phyloP scores from a whole-genome alignment of 2,888 invertebrate genomes.

The Clostera curtula region DNA sequence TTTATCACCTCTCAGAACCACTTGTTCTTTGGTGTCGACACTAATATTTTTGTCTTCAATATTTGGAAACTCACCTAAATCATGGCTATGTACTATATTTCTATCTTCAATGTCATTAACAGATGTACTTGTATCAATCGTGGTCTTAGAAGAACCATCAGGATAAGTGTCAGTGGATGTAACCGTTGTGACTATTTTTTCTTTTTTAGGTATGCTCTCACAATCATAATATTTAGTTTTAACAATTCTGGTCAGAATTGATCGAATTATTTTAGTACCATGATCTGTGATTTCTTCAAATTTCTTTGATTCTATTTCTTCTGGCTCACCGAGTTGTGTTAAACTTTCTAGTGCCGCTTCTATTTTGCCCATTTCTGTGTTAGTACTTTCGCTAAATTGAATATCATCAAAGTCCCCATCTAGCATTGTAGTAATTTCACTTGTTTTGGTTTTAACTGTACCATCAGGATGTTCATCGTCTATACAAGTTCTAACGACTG shows the following conservation, averaged over 20 bases:
- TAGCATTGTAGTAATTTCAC: conserved; percentile 46
- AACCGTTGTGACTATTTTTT: conserved; percentile 38
- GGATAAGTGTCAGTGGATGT: conserved; percentile 46
- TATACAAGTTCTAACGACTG: conserved; percentile 40
- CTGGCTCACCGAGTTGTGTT: conserved; percentile 21
- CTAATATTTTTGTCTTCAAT: conserved; percentile 44
- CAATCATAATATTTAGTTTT: conserved; percentile 31
- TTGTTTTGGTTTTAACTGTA: conserved; percentile 46
- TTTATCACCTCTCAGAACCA: conserved; percentile 36
- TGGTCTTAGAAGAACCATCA: conserved; percentile 44
- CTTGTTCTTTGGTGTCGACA: conserved; percentile 44
- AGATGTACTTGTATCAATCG: conserved; percentile 47
- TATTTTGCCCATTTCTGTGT: conserved; percentile 14
- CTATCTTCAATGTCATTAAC: conserved; percentile 42
- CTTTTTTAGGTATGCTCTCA: conserved; percentile 27
- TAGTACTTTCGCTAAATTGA: conserved; percentile 6
- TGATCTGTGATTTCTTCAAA: conserved; percentile 28
- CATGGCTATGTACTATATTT: conserved; percentile 20
- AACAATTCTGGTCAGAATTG: conserved; percentile 23
- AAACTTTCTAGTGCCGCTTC: conserved; percentile 21
- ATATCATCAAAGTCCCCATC: conserved; percentile 33
- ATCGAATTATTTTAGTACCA: conserved; percentile 21
- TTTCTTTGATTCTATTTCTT: conserved; percentile 22
- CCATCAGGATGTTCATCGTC: conserved; percentile 62
- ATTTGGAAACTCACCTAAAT: conserved; percentile 32